Conservation (phyloP, 2,113 vertebrate species). For the Cololabis saira region DNA sequence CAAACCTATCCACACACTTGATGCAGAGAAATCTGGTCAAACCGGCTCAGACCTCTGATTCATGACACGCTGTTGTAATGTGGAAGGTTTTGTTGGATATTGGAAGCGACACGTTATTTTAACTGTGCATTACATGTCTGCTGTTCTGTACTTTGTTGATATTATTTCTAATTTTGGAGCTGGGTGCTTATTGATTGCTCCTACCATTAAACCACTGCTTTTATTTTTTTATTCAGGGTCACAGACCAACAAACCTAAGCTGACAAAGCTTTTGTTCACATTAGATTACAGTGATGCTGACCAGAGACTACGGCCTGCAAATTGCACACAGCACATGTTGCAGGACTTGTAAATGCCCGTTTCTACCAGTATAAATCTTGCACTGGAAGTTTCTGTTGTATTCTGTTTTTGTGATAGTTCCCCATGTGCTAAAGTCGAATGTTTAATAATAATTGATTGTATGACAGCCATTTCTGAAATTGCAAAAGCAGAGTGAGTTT, state of each 20-base stretch:
- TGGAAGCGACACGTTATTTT: neutral
- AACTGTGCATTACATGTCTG: neutral
- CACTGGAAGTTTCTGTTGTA: too few species aligned
- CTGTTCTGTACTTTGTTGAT: neutral
- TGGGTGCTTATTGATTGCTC: neutral
- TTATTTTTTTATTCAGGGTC: conserved; percentile 13
- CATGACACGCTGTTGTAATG: neutral
- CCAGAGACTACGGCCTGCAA: neutral
- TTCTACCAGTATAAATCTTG: neutral
- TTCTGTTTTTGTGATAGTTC: too few species aligned
- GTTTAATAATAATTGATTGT: too few species aligned
- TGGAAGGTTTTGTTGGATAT: neutral
- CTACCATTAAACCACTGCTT: neutral
- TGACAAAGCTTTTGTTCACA: conserved; percentile 33
- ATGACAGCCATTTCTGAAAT: too few species aligned
- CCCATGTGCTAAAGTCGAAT: too few species aligned
- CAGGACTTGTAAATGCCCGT: neutral
- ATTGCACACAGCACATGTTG: conserved; percentile 3
- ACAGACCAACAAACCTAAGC: conserved; percentile 14
- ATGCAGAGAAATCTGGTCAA: conserved; percentile 5
- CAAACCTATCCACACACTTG: too few species aligned
- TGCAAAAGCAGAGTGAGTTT: too few species aligned
- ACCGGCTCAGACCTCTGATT: conserved; percentile 12
- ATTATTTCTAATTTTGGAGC: conserved; percentile 9
- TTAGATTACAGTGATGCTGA: conserved; percentile 16